Evolutionary conservation across 2,888 invertebrate species (phyloP).

Genomic region (Caenorhabditis sp.): DNA sequence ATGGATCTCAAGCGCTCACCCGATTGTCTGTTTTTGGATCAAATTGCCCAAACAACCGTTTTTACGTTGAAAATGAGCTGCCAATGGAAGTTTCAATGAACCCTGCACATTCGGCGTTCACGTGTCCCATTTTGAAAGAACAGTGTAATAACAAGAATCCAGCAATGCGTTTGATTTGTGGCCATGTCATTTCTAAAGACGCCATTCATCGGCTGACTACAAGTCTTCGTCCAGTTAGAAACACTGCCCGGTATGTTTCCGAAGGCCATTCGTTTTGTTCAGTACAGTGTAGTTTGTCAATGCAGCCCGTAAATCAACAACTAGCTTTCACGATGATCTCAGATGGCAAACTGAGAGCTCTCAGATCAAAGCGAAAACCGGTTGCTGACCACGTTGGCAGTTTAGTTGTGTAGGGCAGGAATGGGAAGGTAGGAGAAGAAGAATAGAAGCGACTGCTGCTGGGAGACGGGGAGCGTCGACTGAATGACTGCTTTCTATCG

Average conservation of each 20-base stretch:
- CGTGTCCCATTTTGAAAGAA: conserved; percentile 97
- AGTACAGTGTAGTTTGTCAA: background rate
- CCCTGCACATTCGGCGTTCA: conserved; percentile 97
- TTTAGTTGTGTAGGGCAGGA: conserved; percentile 6
- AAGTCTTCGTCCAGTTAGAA: conserved; percentile 15
- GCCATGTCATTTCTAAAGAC: conserved; percentile 98
- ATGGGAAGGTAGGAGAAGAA: too few species aligned
- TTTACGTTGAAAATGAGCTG: conserved; percentile 86
- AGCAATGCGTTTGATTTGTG: conserved; percentile 96
- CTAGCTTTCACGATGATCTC: conserved; percentile 77
- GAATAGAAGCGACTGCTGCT: conserved; percentile 28
- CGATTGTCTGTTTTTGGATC: background rate
- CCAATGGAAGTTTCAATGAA: conserved; percentile 88
- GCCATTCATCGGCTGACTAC: conserved; percentile 91
- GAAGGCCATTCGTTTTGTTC: background rate
- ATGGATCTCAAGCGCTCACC: background rate
- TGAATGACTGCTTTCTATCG: conserved; percentile 57
- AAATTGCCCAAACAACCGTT: background rate
- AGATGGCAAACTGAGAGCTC: conserved; percentile 64
- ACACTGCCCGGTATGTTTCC: conserved; percentile 8
- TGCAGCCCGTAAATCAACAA: conserved; percentile 48
- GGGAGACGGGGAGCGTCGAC: conserved; percentile 54
- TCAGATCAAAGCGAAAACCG: conserved; percentile 75
- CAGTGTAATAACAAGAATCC: conserved; percentile 97
- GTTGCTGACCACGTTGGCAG: conserved; percentile 57